phyloP scores from a whole-genome alignment of 2,113 vertebrate genomes.

The Anarrhichthys ocellatus region DNA sequence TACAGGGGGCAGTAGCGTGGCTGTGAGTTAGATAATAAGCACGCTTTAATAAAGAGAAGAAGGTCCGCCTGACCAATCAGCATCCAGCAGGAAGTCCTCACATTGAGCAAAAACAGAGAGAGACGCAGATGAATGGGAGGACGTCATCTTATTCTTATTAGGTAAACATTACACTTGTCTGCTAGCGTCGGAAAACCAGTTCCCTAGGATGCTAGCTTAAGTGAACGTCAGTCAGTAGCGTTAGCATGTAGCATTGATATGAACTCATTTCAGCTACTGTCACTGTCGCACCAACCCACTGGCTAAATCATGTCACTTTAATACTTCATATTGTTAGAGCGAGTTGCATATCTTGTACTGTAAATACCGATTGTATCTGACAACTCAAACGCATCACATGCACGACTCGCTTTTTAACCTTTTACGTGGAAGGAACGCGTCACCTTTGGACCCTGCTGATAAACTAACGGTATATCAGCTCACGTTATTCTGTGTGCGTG shows the following conservation, averaged over 20 bases:
- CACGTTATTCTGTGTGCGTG: not conserved
- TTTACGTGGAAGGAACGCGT: not conserved
- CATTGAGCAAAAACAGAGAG: not conserved
- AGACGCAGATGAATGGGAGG: not conserved
- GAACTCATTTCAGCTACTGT: not conserved
- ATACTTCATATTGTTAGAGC: not conserved
- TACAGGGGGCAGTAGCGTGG: not conserved
- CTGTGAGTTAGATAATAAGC: not conserved
- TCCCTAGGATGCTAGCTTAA: too few species aligned
- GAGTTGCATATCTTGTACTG: not conserved
- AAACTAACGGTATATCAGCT: not conserved
- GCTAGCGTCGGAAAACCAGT: not conserved
- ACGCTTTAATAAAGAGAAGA: not conserved
- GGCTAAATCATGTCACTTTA: not conserved
- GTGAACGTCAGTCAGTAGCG: too few species aligned
- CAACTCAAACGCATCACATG: not conserved
- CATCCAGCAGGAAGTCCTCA: slow-evolving; percentile 22
- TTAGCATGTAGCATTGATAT: not conserved
- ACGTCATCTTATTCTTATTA: not conserved
- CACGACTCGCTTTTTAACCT: not conserved
- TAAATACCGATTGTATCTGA: not conserved
- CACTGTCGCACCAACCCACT: not conserved
- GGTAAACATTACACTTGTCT: not conserved
- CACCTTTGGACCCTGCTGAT: slow-evolving; percentile 40
- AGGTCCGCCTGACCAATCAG: slow-evolving; percentile 41